phyloP scores from a whole-genome alignment of 2,797 vertebrate genomes.

The Nothura maculosa region DNA sequence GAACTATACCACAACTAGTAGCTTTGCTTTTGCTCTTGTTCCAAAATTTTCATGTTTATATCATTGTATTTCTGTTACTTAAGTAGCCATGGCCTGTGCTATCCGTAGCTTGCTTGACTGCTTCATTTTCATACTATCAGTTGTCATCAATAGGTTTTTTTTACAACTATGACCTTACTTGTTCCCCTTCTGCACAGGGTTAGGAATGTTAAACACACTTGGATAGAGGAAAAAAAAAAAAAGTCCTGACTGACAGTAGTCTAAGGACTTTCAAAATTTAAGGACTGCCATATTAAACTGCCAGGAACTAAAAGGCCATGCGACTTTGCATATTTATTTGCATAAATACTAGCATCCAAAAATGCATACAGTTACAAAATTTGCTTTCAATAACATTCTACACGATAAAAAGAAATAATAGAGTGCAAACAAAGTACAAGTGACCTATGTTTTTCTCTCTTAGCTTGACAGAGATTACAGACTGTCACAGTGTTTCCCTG shows the following conservation, averaged over 20 bases:
- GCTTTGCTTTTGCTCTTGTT: neutral
- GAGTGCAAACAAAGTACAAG: neutral
- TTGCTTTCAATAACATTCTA: neutral
- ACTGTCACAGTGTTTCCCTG: neutral
- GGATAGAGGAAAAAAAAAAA: neutral
- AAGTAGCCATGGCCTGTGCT: neutral
- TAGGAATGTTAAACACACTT: constrained; percentile 39
- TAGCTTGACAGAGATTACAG: neutral
- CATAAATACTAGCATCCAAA: constrained; percentile 34
- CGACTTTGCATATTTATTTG: constrained; percentile 57
- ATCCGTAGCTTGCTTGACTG: constrained; percentile 29
- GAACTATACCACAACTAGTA: neutral
- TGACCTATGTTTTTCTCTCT: neutral
- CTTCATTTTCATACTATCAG: constrained; percentile 50
- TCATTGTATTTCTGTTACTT: constrained; percentile 6
- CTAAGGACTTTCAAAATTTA: neutral
- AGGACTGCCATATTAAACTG: neutral
- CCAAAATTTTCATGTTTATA: neutral
- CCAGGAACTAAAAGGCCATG: neutral
- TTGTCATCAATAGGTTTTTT: constrained; percentile 36
- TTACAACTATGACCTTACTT: constrained; percentile 47
- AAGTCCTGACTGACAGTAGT: neutral
- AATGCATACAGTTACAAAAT: neutral
- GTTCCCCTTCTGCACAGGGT: neutral
- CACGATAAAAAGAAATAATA: neutral